Evolutionary conservation across 2,888 invertebrate species (phyloP).

Genomic region (Ormia ochracea): DNA sequence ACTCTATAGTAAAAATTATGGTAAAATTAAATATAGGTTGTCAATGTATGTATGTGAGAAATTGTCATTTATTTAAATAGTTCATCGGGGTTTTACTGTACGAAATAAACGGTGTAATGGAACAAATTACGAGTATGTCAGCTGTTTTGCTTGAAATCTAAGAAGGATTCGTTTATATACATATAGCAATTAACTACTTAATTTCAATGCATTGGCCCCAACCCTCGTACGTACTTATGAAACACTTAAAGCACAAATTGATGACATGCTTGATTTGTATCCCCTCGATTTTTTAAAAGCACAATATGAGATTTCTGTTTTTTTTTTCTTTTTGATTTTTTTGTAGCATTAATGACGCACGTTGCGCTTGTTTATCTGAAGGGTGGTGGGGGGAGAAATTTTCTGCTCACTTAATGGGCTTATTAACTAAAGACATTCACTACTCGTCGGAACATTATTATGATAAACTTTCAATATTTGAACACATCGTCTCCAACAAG

Average conservation of each 20-base stretch:
- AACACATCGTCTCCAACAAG: constrained; percentile 3
- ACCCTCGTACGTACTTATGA: constrained; percentile 16
- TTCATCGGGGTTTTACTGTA: no score
- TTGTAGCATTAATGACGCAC: constrained; percentile 13
- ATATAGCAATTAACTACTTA: no score
- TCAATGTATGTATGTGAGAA: no score
- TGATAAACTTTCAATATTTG: constrained; percentile 7
- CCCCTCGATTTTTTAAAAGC: constrained; percentile 15
- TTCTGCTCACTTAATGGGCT: neutral
- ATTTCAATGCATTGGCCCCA: no score
- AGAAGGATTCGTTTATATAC: no score
- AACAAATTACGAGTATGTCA: no score
- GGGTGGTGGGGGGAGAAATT: neutral
- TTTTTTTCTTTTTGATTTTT: no score
- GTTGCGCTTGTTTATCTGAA: neutral
- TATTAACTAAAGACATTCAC: neutral
- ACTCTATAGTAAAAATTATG: no score
- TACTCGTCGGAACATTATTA: neutral
- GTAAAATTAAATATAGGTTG: no score
- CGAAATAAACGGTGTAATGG: no score
- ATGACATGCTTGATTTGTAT: neutral
- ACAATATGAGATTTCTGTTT: constrained; percentile 20
- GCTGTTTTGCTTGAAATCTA: no score
- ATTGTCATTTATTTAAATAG: no score
- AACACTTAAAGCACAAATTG: neutral